Evolutionary conservation across 2,888 invertebrate species (phyloP).

Genomic region (Petrophora chlorosata): DNA sequence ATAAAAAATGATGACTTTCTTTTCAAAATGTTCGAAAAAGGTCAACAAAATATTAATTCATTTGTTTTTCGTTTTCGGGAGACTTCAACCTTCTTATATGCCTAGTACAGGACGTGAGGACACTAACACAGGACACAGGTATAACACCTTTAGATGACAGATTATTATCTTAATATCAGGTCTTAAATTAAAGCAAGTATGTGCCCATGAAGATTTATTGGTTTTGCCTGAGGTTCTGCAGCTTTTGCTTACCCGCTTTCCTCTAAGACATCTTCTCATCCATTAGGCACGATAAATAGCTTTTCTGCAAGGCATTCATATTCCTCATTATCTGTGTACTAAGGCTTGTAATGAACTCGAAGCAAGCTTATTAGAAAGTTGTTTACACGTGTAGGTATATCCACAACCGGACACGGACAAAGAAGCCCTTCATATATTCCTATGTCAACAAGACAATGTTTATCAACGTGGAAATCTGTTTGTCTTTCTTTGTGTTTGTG

Average conservation of each 20-base stretch:
- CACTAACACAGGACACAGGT: no score
- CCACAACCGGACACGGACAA: conserved; percentile 27
- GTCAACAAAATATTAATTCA: no score
- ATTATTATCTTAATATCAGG: no score
- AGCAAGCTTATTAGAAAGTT: conserved; percentile 36
- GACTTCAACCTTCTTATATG: no score
- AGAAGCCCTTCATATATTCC: conserved; percentile 33
- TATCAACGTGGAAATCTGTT: conserved; percentile 28
- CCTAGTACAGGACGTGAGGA: no score
- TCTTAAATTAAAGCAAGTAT: no score
- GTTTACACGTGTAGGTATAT: conserved; percentile 26
- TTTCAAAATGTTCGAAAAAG: no score
- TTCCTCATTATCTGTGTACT: conserved; percentile 24
- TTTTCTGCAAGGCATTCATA: conserved; percentile 21
- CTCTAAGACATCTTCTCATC: conserved; percentile 1
- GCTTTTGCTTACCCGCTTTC: conserved; percentile 10
- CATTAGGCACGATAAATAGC: conserved; percentile 17
- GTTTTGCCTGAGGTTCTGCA: no score
- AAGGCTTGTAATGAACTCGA: conserved; percentile 23
- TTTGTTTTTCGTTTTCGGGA: no score
- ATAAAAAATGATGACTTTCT: no score
- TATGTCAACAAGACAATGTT: conserved; percentile 22
- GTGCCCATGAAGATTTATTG: no score
- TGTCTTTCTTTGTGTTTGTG: conserved; percentile 20
- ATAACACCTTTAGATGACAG: no score